Conservation (phyloP, 2,888 invertebrate genomes). For the Habroteleia sp. region DNA sequence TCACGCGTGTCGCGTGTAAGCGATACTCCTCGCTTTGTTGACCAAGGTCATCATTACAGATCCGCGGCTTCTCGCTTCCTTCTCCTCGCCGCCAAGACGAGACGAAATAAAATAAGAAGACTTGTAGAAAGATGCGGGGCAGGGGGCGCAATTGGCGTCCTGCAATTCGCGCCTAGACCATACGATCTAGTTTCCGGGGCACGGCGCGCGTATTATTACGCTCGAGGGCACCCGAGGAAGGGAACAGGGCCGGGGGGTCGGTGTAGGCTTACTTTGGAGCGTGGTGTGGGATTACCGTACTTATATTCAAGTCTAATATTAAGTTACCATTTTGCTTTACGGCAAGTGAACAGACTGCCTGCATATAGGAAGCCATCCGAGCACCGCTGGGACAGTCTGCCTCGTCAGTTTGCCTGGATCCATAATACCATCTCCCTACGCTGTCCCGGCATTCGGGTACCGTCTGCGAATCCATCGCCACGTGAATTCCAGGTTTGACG, state of each 20-base stretch:
- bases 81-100: background rate
- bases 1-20: conserved; percentile 41
- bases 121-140: background rate
- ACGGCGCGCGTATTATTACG: conserved; percentile 72
- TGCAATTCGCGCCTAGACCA: conserved; percentile 69
- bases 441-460: conserved; percentile 56
- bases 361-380: conserved; percentile 81
- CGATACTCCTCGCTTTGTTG: conserved; percentile 36
- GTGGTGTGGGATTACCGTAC: conserved; percentile 80
- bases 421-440: conserved; percentile 67
- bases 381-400: conserved; percentile 78
- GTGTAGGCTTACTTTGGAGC: conserved; percentile 80
- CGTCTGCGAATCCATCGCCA: conserved; percentile 7
- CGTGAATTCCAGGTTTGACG: conserved; percentile 17
- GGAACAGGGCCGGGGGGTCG: conserved; percentile 67
- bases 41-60: conserved; percentile 42
- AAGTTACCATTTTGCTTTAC: conserved; percentile 81
- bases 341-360: conserved; percentile 81
- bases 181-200: conserved; percentile 73
- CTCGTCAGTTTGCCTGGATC: conserved; percentile 72
- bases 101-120: conserved; percentile 4
- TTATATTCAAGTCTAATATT: conserved; percentile 80
- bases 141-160: background rate
- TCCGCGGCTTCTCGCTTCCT: conserved; percentile 21
- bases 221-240: conserved; percentile 69